A percentile compares a stretch with the other conserved stretches of the same genome.
Evolutionary conservation across 1,140 invertebrate species (phyloP).

Genomic region (Heliothis virescens): DNA sequence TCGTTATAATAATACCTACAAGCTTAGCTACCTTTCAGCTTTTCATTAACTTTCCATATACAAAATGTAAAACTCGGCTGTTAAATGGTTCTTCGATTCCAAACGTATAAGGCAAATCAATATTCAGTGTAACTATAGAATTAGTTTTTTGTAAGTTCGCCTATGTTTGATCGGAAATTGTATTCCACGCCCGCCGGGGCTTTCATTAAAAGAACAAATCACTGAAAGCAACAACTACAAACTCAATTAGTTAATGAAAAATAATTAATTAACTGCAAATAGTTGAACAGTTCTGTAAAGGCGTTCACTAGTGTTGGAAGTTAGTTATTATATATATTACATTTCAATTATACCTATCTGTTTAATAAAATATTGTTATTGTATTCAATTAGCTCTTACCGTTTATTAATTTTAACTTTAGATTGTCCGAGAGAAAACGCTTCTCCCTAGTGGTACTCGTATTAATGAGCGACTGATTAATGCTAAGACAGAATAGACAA

Average conservation of each 20-base stretch:
- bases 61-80: not conserved
- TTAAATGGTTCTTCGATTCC: not conserved
- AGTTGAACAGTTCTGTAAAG: not conserved
- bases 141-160: slow-evolving; percentile 22
- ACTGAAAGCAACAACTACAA: slow-evolving; percentile 22
- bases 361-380: not conserved
- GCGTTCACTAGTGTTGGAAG: not conserved
- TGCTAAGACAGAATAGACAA: slow-evolving; percentile 23
- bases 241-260: slow-evolving; percentile 36
- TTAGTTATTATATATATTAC: not conserved
- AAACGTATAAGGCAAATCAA: slow-evolving; percentile 8
- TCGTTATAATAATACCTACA: not conserved
- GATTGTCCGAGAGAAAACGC: slow-evolving; percentile 4
- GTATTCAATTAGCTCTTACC: not conserved
- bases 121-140: not conserved
- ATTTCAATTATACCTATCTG: slow-evolving; percentile 14
- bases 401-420: not conserved
- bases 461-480: slow-evolving; percentile 17
- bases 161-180: slow-evolving; percentile 25
- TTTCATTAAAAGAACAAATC: slow-evolving; percentile 34
- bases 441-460: not conserved
- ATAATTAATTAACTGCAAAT: slow-evolving; percentile 11
- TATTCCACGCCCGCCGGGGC: not conserved
- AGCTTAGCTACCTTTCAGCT: not conserved
- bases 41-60: not conserved